Conservation (phyloP, 2,888 invertebrate genomes). For the Serripes groenlandicus region DNA sequence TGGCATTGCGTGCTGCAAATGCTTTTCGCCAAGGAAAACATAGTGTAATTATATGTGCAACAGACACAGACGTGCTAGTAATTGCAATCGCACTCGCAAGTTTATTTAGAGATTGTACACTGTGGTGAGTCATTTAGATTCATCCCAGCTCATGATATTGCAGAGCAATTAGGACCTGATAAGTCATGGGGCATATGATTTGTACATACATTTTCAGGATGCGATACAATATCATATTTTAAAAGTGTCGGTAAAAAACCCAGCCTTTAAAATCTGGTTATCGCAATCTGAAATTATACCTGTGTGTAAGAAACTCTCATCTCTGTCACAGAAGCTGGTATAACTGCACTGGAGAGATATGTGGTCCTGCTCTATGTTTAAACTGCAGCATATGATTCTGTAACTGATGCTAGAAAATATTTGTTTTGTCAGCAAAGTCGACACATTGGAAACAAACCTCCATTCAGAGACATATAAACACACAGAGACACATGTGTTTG, state of each 20-base stretch:
- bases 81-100: background rate
- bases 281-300: background rate
- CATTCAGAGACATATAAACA: too few species aligned
- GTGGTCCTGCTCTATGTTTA: too few species aligned
- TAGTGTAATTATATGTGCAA: background rate
- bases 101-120: background rate
- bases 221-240: background rate
- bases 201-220: background rate
- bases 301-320: background rate
- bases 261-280: background rate
- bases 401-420: too few species aligned
- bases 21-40: background rate
- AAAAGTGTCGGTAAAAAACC: conserved; percentile 5
- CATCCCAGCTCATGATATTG: background rate
- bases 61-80: background rate
- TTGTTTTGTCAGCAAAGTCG: too few species aligned
- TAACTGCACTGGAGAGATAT: too few species aligned
- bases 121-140: background rate
- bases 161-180: conserved; percentile 4
- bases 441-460: too few species aligned
- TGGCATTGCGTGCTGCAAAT: background rate
- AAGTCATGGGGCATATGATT: background rate
- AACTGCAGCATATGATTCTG: too few species aligned
- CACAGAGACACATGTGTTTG: too few species aligned
- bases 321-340: too few species aligned